A percentile compares a stretch with the other conserved stretches of the same genome.
Conservation (phyloP, 2,888 invertebrate genomes). For the Drosophila nr. fundita region DNA sequence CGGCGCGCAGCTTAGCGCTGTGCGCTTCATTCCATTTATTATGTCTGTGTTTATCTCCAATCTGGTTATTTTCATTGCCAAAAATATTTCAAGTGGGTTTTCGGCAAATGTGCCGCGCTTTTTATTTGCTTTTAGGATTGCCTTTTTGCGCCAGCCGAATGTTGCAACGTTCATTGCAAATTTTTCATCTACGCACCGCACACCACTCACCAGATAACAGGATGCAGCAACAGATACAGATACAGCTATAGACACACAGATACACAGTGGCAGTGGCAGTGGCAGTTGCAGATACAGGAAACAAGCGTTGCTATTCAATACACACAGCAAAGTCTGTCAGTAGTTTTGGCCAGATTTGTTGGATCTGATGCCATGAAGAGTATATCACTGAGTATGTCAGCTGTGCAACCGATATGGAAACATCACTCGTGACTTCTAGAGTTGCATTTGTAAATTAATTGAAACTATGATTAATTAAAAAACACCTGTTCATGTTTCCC, state of each 20-base stretch:
- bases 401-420: background rate
- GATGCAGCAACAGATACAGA: slow-evolving; percentile 13
- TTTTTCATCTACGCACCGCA: slow-evolving; percentile 52
- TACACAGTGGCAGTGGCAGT: slow-evolving; percentile 42
- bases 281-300: slow-evolving; percentile 56
- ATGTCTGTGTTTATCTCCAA: slow-evolving; percentile 54
- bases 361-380: slow-evolving; percentile 27
- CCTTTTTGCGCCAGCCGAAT: slow-evolving; percentile 33
- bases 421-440: background rate
- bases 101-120: slow-evolving; percentile 48
- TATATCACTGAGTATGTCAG: background rate
- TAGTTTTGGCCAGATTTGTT: slow-evolving; percentile 45
- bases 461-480: background rate
- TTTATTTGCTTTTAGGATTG: slow-evolving; percentile 73
- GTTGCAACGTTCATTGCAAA: slow-evolving; percentile 58
- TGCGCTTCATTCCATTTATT: slow-evolving; percentile 77
- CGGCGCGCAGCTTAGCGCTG: slow-evolving; percentile 59
- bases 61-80: slow-evolving; percentile 68
- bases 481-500: background rate
- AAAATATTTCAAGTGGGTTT: slow-evolving; percentile 78
- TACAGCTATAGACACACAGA: slow-evolving; percentile 9
- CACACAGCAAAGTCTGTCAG: slow-evolving; percentile 42
- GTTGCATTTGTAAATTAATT: background rate
- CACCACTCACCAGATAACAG: background rate
- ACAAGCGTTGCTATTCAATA: slow-evolving; percentile 47